Conservation (phyloP, 2,113 vertebrate species). For the Stictonetta naevosa region DNA sequence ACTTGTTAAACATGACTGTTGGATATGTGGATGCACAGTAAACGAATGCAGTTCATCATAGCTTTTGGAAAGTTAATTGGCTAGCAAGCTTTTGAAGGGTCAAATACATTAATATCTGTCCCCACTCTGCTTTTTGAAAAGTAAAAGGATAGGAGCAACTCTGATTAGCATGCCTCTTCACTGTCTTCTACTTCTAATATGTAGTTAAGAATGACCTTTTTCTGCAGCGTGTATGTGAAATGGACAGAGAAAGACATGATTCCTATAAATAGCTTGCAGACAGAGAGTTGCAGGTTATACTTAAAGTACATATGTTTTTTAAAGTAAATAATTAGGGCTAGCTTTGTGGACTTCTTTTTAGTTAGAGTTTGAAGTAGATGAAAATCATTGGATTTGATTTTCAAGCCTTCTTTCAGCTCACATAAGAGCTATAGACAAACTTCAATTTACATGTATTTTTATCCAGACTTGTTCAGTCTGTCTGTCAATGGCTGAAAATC, state of each 20-base stretch:
- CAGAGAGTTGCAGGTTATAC: neutral
- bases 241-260: neutral
- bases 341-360: neutral
- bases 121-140: neutral
- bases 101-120: neutral
- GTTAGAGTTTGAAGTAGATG: neutral
- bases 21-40: neutral
- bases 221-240: neutral
- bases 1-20: neutral
- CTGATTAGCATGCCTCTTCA: neutral
- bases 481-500: neutral
- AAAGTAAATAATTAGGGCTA: neutral
- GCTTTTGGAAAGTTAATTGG: slow-evolving; percentile 44
- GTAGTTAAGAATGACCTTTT: neutral
- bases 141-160: neutral
- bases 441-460: neutral
- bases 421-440: neutral
- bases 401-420: neutral
- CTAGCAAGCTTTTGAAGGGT: slow-evolving; percentile 5
- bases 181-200: neutral
- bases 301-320: neutral
- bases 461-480: neutral
- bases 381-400: neutral
- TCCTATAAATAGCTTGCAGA: slow-evolving; percentile 34
- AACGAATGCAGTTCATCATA: slow-evolving; percentile 6